A percentile compares a stretch with the other conserved stretches of the same genome.
Evolutionary conservation across 1,140 invertebrate genomes (phyloP).

Genomic region (Scaptomyza graminum): DNA sequence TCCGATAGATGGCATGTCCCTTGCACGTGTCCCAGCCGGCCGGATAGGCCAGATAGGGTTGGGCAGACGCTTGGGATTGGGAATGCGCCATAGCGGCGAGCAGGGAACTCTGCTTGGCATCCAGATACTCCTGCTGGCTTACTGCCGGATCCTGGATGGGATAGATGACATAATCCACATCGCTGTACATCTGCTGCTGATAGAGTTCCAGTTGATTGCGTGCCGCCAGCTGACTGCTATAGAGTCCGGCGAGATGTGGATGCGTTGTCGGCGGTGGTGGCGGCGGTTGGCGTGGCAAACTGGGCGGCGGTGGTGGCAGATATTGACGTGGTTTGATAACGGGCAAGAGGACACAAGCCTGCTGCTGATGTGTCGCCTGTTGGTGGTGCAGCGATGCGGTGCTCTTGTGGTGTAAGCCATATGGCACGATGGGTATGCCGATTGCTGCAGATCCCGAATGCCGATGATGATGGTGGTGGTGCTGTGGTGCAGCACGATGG

Average conservation of each 20-base stretch:
- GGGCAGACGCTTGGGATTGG: conserved; percentile 84
- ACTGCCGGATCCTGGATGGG: conserved; percentile 94
- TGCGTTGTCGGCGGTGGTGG: conserved; percentile 84
- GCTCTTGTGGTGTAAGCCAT: conserved; percentile 79
- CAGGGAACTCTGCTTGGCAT: conserved; percentile 90
- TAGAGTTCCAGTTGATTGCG: conserved; percentile 92
- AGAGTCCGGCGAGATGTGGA: conserved; percentile 85
- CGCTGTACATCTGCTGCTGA: conserved; percentile 93
- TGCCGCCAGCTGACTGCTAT: conserved; percentile 89
- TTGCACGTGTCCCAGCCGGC: conserved; percentile 85
- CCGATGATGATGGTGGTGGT: conserved; percentile 42
- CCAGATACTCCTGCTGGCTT: conserved; percentile 94
- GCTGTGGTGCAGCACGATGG: conserved; percentile 4
- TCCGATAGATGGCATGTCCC: conserved; percentile 90
- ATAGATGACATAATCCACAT: conserved; percentile 95
- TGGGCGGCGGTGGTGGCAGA: conserved; percentile 84
- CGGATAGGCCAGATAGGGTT: conserved; percentile 85
- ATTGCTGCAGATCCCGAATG: conserved; percentile 70
- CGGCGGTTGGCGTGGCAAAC: conserved; percentile 85
- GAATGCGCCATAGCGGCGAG: conserved; percentile 86
- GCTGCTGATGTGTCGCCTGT: conserved; percentile 76
- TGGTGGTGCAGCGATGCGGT: conserved; percentile 73
- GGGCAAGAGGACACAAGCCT: conserved; percentile 79
- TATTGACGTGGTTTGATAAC: conserved; percentile 82
- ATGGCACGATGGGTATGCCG: conserved; percentile 81